phyloP scores from a whole-genome alignment of 2,888 invertebrate species.

The Pinctada fucata region DNA sequence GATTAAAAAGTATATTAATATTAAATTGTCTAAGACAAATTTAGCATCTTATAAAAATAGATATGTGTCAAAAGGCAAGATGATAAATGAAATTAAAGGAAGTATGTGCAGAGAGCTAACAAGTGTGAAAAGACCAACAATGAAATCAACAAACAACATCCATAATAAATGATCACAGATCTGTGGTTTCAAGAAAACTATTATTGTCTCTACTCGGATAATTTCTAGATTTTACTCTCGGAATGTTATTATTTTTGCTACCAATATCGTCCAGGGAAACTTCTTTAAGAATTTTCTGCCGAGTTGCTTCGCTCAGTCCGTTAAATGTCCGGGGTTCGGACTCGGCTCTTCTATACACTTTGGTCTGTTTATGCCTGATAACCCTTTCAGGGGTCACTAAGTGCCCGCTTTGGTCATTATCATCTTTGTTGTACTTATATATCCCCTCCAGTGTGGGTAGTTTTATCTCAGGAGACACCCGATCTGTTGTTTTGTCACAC shows the following conservation, averaged over 20 bases:
- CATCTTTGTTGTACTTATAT: background rate
- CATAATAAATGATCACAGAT: background rate
- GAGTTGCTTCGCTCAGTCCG: conserved; percentile 8
- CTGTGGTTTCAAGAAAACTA: background rate
- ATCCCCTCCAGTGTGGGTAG: background rate
- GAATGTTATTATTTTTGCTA: conserved; percentile 9
- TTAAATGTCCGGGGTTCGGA: conserved; percentile 27
- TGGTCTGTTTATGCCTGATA: background rate
- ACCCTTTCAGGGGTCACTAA: background rate
- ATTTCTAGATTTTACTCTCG: background rate
- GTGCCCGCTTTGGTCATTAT: background rate
- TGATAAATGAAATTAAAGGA: too few relatives aligned
- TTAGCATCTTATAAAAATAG: too few relatives aligned
- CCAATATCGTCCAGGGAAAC: conserved; percentile 18
- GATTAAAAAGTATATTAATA: too few relatives aligned
- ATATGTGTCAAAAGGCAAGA: too few relatives aligned
- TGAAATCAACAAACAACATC: too few relatives aligned
- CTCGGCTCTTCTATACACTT: conserved; percentile 21
- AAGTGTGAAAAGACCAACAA: too few relatives aligned
- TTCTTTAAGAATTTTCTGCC: conserved; percentile 18
- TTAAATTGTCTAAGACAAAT: too few relatives aligned
- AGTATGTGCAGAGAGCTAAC: too few relatives aligned
- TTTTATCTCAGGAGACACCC: background rate
- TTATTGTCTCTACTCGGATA: background rate
- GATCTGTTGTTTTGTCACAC: background rate